Conservation (phyloP, 2,113 vertebrate species). For the Neolamprologus caudopunctatus region DNA sequence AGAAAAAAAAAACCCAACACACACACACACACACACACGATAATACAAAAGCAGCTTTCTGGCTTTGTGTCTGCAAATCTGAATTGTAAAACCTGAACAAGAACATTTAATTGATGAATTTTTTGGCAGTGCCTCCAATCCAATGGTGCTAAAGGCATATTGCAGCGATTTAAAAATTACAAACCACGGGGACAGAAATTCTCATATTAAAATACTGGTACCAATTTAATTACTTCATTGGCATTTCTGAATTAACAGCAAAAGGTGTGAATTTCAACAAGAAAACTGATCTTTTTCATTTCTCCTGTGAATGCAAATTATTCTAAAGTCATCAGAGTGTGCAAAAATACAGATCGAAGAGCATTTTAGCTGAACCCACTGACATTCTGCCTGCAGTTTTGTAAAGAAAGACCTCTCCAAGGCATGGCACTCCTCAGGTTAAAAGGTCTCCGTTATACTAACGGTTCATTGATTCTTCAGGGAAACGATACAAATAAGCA, state of each 20-base stretch:
- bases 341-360: not conserved
- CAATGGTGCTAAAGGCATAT: not conserved
- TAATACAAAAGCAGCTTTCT: not conserved
- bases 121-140: not conserved
- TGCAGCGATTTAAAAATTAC: not conserved
- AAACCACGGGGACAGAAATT: not conserved
- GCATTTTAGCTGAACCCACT: not conserved
- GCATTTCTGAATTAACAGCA: not conserved
- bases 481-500: not conserved
- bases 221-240: not conserved
- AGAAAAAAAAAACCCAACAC: too few relatives aligned
- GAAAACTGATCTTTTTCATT: not conserved
- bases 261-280: not conserved
- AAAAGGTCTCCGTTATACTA: not conserved
- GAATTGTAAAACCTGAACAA: not conserved
- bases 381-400: not conserved
- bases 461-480: not conserved
- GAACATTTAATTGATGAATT: not conserved
- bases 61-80: not conserved
- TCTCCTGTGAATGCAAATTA: not conserved
- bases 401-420: not conserved
- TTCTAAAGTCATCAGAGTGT: not conserved
- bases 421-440: not conserved
- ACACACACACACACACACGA: not conserved
- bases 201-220: not conserved